These are phyloP conservation scores for Nilaparvata lugens DNA, from an alignment of 1,140 invertebrate species.

Conservation along the genomic window DNA sequence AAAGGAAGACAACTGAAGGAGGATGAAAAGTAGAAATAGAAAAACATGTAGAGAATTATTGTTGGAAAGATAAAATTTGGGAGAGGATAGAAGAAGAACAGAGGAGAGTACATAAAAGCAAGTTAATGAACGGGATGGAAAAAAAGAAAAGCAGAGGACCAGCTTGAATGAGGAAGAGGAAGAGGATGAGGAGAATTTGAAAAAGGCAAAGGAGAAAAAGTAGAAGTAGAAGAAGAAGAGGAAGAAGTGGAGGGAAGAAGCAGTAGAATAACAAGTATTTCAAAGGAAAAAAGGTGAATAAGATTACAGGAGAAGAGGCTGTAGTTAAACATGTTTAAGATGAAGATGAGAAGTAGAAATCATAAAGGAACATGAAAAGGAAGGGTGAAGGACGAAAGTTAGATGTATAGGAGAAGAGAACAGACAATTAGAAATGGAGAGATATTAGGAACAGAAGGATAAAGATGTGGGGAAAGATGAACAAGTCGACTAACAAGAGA, in stretches of 20 bases:
- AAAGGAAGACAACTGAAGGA: neutral
- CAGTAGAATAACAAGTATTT: conserved; percentile 11
- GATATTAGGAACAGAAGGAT: neutral
- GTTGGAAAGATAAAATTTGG: no score
- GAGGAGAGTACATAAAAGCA: no score
- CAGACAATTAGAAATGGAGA: neutral
- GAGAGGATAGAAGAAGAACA: neutral
- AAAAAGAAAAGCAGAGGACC: conserved; percentile 14
- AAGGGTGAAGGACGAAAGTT: conserved; percentile 5
- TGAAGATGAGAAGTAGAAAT: conserved; percentile 1
- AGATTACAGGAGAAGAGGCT: conserved; percentile 17
- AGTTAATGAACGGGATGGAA: no score
- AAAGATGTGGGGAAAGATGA: neutral
- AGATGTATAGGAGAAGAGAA: neutral
- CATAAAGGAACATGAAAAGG: conserved; percentile 6
- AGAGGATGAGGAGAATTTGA: conserved; percentile 17
- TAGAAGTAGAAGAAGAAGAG: conserved; percentile 10
- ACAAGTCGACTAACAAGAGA: neutral
- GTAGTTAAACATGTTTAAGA: conserved; percentile 2
- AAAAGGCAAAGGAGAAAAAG: conserved; percentile 7
- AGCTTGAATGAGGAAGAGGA: conserved; percentile 28
- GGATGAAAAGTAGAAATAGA: neutral
- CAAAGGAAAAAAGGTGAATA: conserved; percentile 21
- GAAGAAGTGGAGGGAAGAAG: neutral
- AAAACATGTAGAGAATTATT: no score